Conservation (phyloP, 2,888 invertebrate genomes). For the Sminthurinus aureus region DNA sequence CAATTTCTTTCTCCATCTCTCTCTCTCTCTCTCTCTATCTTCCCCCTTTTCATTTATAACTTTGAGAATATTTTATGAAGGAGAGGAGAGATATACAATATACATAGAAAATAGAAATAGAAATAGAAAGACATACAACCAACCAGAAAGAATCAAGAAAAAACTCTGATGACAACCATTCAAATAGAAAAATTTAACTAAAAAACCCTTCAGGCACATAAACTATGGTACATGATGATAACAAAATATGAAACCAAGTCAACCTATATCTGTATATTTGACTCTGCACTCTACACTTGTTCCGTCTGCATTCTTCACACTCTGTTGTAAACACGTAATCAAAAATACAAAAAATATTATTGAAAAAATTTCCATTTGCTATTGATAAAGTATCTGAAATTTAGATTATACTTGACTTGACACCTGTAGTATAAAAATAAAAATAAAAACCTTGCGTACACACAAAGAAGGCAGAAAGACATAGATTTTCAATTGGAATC, state of each 20-base stretch:
- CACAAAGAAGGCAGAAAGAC: neutral
- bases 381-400: too few relatives aligned
- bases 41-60: constrained; percentile 37
- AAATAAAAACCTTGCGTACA: neutral
- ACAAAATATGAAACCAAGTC: constrained; percentile 9
- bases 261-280: neutral
- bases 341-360: too few relatives aligned
- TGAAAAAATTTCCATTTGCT: too few relatives aligned
- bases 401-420: neutral
- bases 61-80: constrained; percentile 35
- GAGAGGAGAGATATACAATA: neutral
- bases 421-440: neutral
- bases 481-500: too few relatives aligned
- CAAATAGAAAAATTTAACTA: constrained; percentile 38
- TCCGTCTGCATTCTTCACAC: neutral
- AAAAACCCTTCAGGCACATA: constrained; percentile 25
- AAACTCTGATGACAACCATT: constrained; percentile 38
- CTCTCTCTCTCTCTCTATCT: constrained; percentile 7
- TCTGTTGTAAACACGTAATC: neutral
- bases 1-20: constrained; percentile 38
- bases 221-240: neutral
- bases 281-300: neutral
- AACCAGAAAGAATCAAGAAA: constrained; percentile 15
- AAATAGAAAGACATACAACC: too few relatives aligned
- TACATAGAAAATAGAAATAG: too few relatives aligned